Evolutionary conservation across 2,888 invertebrate genomes (phyloP).

Genomic region (Bruchidius siliquastri): DNA sequence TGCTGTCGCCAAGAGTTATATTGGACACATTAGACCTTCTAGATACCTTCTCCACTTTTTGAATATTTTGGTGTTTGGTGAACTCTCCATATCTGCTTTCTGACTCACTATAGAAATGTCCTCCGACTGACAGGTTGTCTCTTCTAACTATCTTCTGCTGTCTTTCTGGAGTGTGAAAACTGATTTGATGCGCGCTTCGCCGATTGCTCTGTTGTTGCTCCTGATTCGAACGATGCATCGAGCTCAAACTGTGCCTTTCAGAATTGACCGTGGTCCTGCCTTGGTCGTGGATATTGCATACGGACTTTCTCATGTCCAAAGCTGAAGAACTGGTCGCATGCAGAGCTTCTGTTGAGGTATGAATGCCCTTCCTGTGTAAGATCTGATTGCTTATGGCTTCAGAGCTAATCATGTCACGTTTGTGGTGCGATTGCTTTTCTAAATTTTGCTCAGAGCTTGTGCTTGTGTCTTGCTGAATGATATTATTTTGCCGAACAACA

Average conservation of each 20-base stretch:
- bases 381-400: conserved; percentile 73
- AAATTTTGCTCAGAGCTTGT: conserved; percentile 9
- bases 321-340: conserved; percentile 71
- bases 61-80: conserved; percentile 48
- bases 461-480: conserved; percentile 23
- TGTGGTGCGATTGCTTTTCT: conserved; percentile 47
- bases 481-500: conserved; percentile 21
- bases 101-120: conserved; percentile 69
- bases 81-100: conserved; percentile 67
- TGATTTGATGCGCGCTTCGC: conserved; percentile 5
- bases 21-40: conserved; percentile 68
- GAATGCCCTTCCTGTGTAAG: conserved; percentile 68
- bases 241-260: conserved; percentile 73
- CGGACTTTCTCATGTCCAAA: conserved; percentile 75
- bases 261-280: conserved; percentile 64
- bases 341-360: conserved; percentile 65
- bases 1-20: conserved; percentile 68
- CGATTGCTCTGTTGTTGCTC: conserved; percentile 50
- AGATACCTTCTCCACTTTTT: conserved; percentile 56
- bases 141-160: conserved; percentile 58
- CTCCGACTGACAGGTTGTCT: conserved; percentile 69
- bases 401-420: conserved; percentile 69
- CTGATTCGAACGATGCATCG: conserved; percentile 66
- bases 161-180: conserved; percentile 52
- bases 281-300: conserved; percentile 72